phyloP scores from a whole-genome alignment of 64 coral and sea anemone genomes.

The Anthopleura sola region DNA sequence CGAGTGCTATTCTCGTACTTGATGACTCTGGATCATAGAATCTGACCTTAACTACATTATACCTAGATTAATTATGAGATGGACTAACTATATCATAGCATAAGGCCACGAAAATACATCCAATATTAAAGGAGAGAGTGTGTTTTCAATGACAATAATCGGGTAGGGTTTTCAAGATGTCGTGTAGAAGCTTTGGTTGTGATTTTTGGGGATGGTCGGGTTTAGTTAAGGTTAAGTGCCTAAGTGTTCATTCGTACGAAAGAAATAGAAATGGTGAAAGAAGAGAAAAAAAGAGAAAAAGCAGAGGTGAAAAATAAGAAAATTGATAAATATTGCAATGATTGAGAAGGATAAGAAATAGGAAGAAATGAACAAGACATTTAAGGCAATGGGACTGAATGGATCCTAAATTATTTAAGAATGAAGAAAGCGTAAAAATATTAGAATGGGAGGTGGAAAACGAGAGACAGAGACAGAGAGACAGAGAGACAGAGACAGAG shows the following conservation, averaged over 20 bases:
- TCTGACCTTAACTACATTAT: background rate
- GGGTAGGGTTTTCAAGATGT: background rate
- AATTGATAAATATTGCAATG: too few relatives aligned
- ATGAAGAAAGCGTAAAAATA: too few relatives aligned
- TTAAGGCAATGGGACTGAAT: too few relatives aligned
- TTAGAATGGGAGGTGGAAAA: background rate
- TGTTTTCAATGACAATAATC: background rate
- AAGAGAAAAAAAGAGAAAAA: background rate
- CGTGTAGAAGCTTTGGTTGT: background rate
- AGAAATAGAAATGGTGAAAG: background rate
- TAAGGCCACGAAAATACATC: background rate
- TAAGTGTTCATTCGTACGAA: background rate
- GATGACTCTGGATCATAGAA: background rate
- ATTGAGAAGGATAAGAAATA: too few relatives aligned
- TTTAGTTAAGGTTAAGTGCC: background rate
- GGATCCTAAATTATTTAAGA: too few relatives aligned
- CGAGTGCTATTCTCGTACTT: background rate
- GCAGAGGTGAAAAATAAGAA: too few relatives aligned
- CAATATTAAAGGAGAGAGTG: background rate
- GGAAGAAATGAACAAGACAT: too few relatives aligned
- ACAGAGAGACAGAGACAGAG: background rate
- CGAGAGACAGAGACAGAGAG: background rate
- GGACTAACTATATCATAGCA: slow-evolving; percentile 14
- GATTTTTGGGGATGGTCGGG: background rate
- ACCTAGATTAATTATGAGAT: background rate